Percentiles rank a stretch among this genome's conserved stretches.
Evolutionary conservation across 1,140 invertebrate genomes (phyloP).

Genomic region (Pentalonia nigronervosa): DNA sequence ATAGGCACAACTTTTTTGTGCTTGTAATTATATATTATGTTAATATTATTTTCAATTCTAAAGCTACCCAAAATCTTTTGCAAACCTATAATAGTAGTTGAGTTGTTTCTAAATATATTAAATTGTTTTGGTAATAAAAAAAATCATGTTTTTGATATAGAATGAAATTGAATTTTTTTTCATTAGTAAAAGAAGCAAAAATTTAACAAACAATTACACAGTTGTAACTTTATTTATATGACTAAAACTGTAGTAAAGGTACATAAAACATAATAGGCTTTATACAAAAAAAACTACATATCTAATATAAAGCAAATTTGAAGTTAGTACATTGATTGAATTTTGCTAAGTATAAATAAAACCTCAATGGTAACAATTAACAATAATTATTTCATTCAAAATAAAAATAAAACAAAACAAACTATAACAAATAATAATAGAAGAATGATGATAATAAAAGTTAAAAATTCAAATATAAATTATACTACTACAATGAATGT

Average conservation of each 20-base stretch:
- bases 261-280: not conserved
- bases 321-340: not conserved
- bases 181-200: not conserved
- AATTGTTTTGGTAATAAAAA: not conserved
- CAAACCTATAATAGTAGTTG: no score
- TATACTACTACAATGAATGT: not conserved
- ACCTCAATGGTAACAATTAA: constrained; percentile 11
- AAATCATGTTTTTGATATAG: not conserved
- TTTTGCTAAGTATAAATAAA: constrained; percentile 1
- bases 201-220: not conserved
- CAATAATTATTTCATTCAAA: not conserved
- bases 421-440: not conserved
- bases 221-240: not conserved
- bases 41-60: no score
- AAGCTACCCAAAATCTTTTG: no score
- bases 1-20: no score
- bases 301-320: not conserved
- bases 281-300: not conserved
- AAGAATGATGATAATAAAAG: not conserved
- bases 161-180: not conserved
- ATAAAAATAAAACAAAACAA: constrained; percentile 25
- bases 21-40: no score
- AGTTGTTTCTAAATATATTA: not conserved
- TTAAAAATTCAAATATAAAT: not conserved
- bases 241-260: not conserved